Evolutionary conservation across 2,797 vertebrate genomes (phyloP), one percentile per base, ranked within the genome.

Genomic region (Cuculus canorus): DNA sequence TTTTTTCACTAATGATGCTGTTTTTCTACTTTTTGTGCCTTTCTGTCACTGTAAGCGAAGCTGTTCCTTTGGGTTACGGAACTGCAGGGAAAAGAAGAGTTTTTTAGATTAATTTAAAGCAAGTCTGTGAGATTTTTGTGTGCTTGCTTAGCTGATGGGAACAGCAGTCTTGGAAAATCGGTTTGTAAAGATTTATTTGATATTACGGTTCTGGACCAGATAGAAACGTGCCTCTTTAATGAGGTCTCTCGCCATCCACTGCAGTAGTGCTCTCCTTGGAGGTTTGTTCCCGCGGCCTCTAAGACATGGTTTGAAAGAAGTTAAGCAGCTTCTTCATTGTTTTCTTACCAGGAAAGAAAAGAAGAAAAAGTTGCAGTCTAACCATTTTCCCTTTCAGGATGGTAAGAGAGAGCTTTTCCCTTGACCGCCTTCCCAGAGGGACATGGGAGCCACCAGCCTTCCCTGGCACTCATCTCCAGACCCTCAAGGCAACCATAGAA

Each of bases 261-360:
- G 47, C 2, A 22, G 57, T 15, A 37, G 45, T 2, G 2, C 57
- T 66, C 71, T 64, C 82, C 39, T 22, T 13, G 35, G 45, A 76
- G 88, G 11, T 85, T 66, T 70, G 60, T 56, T 68, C 4, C 85
- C 0, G 8, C 25, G 77, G 90, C 72, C 88, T 93, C 79, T 27
- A 32, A 7, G 68, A 54, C 30, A 64, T 69, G 64, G 41, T 90
- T 64, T 66, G 5, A 65, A 86, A 86, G 87, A 78, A 69, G 33
- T 32, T 61, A 56, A 73, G 90, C 90, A 92, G 73, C 90, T 86
- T 17, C 90, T 79, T 73, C 54, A 6, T 92, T 92, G 73, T 95
- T 92, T 73, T 72, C 72, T 82, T 79, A 32, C 59, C 47, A 72
- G 76, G 88, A 82, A 92, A 78, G 86, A 86, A 90, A 75, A 19